Conservation (phyloP, 1,140 invertebrate genomes). For the Hirudo medicinalis region DNA sequence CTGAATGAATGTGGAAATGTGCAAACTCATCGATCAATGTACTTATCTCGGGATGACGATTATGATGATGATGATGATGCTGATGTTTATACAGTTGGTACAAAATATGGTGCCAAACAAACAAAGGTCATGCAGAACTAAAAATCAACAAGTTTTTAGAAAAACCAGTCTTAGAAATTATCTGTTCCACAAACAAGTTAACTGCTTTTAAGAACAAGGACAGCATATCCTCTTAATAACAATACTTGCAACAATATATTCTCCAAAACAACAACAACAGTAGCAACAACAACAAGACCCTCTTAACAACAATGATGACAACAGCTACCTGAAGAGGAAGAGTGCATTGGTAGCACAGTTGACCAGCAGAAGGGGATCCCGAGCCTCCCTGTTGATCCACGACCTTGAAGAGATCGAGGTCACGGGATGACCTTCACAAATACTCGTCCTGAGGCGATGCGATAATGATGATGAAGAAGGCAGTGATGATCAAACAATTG, state of each 20-base stretch:
- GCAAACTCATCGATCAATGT: too few relatives aligned
- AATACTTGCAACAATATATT: not conserved
- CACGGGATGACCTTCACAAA: slow-evolving; percentile 49
- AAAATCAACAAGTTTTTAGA: too few relatives aligned
- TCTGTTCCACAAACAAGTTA: too few relatives aligned
- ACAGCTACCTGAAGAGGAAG: slow-evolving; percentile 48
- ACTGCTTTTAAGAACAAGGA: not conserved
- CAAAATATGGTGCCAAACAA: too few relatives aligned
- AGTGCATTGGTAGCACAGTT: slow-evolving; percentile 63
- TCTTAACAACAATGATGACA: not conserved
- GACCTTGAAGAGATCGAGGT: slow-evolving; percentile 63
- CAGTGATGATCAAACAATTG: too few relatives aligned
- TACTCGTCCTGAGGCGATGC: slow-evolving; percentile 33
- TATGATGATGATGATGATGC: too few relatives aligned
- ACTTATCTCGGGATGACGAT: too few relatives aligned
- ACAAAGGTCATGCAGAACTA: too few relatives aligned
- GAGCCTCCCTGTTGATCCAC: slow-evolving; percentile 64
- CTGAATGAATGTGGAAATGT: too few relatives aligned
- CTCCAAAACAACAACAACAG: not conserved
- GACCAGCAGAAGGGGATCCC: slow-evolving; percentile 62
- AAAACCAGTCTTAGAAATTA: too few relatives aligned
- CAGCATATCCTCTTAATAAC: not conserved
- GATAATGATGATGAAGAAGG: too few relatives aligned
- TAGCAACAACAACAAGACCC: not conserved
- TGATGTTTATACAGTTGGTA: too few relatives aligned